Percentiles rank a stretch among this genome's conserved stretches.
Conservation (phyloP, 2,888 invertebrate genomes). For the Andricus quercusramuli region DNA sequence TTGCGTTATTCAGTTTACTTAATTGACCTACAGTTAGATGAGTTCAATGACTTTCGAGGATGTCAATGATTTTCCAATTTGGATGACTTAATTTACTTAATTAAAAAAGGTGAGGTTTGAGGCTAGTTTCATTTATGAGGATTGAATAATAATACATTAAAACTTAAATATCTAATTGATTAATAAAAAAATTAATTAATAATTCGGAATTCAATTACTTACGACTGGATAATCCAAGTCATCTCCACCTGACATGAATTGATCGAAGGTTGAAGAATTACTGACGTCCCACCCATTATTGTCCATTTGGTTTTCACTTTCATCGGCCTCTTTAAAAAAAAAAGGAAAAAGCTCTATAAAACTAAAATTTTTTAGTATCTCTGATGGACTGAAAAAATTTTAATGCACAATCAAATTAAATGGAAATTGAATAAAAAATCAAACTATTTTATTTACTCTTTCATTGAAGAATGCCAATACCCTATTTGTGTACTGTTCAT, state of each 20-base stretch:
- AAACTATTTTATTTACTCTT: too few relatives aligned
- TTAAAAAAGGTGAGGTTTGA: too few relatives aligned
- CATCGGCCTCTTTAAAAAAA: constrained; percentile 28
- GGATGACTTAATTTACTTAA: background rate
- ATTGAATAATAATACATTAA: too few relatives aligned
- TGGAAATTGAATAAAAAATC: too few relatives aligned
- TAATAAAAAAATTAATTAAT: background rate
- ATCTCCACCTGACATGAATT: constrained; percentile 45
- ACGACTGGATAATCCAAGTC: constrained; percentile 53
- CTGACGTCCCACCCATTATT: background rate
- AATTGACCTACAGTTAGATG: too few relatives aligned
- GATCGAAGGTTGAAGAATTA: constrained; percentile 23
- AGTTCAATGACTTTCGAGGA: background rate
- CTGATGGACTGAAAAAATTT: background rate
- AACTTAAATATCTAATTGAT: background rate
- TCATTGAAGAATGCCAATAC: too few relatives aligned
- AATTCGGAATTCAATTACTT: constrained; percentile 27
- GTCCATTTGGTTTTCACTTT: background rate
- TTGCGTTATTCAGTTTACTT: too few relatives aligned
- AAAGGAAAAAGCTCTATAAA: background rate
- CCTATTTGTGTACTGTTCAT: too few relatives aligned
- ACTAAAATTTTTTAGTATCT: background rate
- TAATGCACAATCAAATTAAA: too few relatives aligned
- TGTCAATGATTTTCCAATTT: too few relatives aligned
- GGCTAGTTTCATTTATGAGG: too few relatives aligned